A percentile compares a stretch with the other conserved stretches of the same genome.
These are phyloP conservation scores for Drosophila oshimai DNA, from an alignment of 1,140 invertebrate genomes.

Conservation along the genomic window DNA sequence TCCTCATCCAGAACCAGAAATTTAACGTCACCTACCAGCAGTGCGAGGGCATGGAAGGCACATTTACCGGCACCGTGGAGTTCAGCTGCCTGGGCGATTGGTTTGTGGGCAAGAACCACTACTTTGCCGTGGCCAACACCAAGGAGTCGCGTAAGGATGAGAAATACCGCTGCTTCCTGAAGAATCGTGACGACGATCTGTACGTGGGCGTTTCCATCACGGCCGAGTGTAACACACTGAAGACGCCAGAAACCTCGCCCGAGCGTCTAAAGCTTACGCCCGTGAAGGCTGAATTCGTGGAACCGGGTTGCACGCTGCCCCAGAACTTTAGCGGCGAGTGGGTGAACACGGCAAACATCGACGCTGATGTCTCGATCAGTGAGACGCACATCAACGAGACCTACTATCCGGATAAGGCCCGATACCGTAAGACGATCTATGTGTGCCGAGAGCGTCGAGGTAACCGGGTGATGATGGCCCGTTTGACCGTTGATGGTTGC, in stretches of 20 bases:
- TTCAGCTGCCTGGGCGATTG: conserved; percentile 97
- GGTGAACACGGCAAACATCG: conserved; percentile 98
- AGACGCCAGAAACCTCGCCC: conserved; percentile 96
- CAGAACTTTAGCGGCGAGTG: conserved; percentile 97
- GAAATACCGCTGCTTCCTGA: conserved; percentile 95
- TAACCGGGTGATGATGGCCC: conserved; percentile 95
- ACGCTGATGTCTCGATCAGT: conserved; percentile 96
- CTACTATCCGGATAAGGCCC: conserved; percentile 94
- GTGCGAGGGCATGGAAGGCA: conserved; percentile 91
- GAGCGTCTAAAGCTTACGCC: conserved; percentile 94
- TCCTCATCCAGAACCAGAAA: conserved; percentile 98
- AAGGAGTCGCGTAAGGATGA: conserved; percentile 97
- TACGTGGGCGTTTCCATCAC: conserved; percentile 96
- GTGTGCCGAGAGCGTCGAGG: conserved; percentile 96
- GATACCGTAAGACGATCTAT: conserved; percentile 95
- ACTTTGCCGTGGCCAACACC: conserved; percentile 96
- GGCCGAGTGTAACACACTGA: conserved; percentile 94
- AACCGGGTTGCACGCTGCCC: conserved; percentile 94
- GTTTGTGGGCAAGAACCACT: conserved; percentile 97
- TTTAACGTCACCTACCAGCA: conserved; percentile 97
- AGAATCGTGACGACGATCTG: conserved; percentile 96
- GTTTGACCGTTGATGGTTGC: conserved; percentile 97
- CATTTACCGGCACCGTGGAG: conserved; percentile 95
- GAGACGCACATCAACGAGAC: conserved; percentile 98
- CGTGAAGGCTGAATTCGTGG: conserved; percentile 92